phyloP scores from a whole-genome alignment of 2,888 invertebrate species.

The Gerris lacustris region DNA sequence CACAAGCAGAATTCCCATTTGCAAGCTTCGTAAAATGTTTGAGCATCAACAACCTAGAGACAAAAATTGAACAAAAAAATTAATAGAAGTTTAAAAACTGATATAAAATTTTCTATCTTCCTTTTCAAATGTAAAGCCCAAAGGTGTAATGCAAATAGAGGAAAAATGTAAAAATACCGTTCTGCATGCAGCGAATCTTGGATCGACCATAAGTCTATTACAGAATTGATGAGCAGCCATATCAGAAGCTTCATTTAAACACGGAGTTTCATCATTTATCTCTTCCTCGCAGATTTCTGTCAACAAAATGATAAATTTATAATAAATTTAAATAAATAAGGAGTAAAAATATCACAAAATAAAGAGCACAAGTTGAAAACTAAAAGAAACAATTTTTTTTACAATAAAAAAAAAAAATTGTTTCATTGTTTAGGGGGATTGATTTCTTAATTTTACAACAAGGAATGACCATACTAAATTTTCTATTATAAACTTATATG shows the following conservation, averaged over 20 bases:
- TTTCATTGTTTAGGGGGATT: no score
- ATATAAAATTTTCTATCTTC: neutral
- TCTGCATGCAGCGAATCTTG: conserved; percentile 53
- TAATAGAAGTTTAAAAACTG: neutral
- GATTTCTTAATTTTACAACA: no score
- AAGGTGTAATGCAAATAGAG: neutral
- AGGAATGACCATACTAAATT: no score
- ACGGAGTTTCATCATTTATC: conserved; percentile 17
- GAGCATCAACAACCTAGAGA: conserved; percentile 32
- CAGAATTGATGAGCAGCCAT: conserved; percentile 26
- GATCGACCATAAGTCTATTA: conserved; percentile 44
- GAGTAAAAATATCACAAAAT: no score
- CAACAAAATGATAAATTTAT: neutral
- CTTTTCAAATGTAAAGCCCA: neutral
- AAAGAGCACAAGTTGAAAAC: no score
- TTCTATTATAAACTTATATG: no score
- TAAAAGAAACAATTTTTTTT: no score
- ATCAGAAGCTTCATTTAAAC: conserved; percentile 3
- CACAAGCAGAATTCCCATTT: conserved; percentile 69
- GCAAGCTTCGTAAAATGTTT: conserved; percentile 57
- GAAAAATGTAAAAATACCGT: conserved; percentile 35
- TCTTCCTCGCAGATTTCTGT: conserved; percentile 20
- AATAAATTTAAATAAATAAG: neutral
- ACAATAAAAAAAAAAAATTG: no score
- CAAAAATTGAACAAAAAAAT: conserved; percentile 20